These are phyloP conservation scores for Stegophylla sp. DNA, from an alignment of 2,888 invertebrate genomes.

Conservation along the genomic window DNA sequence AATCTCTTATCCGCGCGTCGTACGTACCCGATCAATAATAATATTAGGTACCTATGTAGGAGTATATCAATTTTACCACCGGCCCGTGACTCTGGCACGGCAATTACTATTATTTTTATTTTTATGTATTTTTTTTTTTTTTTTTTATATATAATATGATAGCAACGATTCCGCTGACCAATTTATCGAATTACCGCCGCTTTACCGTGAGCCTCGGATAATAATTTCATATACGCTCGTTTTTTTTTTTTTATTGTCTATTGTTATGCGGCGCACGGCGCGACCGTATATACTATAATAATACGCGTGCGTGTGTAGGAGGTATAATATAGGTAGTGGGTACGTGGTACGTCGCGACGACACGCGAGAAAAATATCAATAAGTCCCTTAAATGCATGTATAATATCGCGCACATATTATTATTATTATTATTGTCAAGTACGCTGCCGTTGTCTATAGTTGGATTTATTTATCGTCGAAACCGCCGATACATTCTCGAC, in stretches of 20 bases:
- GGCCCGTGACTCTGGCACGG: conserved; percentile 6
- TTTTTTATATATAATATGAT: no score
- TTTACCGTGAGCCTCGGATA: conserved; percentile 1
- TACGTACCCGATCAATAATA: background rate
- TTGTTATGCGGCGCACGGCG: background rate
- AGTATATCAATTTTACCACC: background rate
- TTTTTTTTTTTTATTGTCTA: conserved; percentile 40
- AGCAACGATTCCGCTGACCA: conserved; percentile 16
- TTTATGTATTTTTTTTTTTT: background rate
- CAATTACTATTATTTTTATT: conserved; percentile 12
- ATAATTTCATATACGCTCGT: conserved; percentile 11
- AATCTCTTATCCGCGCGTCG: background rate
- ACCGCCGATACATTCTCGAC: no score
- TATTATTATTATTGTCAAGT: no score
- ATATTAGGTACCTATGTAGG: background rate
- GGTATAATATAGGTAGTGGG: background rate
- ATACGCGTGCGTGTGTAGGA: background rate
- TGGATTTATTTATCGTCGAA: no score
- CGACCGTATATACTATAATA: background rate
- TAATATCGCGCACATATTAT: background rate
- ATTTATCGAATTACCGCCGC: conserved; percentile 36
- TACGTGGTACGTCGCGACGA: background rate
- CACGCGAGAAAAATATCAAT: conserved; percentile 7
- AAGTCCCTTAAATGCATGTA: background rate
- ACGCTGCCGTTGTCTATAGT: no score